Percentiles rank a stretch among this genome's conserved stretches.
phyloP scores from a whole-genome alignment of 2,113 vertebrate genomes.

The Larimichthys crocea region DNA sequence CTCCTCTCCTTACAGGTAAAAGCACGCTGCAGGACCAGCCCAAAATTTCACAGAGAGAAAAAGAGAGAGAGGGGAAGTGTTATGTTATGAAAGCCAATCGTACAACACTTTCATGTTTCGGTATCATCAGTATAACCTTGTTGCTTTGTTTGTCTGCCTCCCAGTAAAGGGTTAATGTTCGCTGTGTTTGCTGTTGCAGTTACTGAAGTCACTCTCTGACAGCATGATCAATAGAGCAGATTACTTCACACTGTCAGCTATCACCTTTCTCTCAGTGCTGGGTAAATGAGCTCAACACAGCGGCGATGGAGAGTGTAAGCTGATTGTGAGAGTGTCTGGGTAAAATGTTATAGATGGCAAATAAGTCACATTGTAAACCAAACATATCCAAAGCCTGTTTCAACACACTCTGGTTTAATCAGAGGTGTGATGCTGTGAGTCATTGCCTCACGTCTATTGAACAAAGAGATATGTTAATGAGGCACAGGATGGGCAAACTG shows the following conservation, averaged over 20 bases:
- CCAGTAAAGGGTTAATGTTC: conserved; percentile 75
- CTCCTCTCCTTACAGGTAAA: conserved; percentile 76
- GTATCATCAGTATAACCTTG: conserved; percentile 2
- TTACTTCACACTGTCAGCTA: conserved; percentile 86
- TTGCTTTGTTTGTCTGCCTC: conserved; percentile 11
- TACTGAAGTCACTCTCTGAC: conserved; percentile 78
- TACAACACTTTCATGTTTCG: not conserved
- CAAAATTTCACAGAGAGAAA: conserved; percentile 43
- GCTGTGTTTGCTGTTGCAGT: conserved; percentile 77
- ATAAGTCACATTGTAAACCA: conserved; percentile 22
- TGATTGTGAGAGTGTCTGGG: conserved; percentile 23
- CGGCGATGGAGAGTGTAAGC: conserved; percentile 35
- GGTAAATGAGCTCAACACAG: conserved; percentile 71
- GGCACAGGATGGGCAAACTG: conserved; percentile 50
- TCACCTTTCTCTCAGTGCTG: conserved; percentile 82
- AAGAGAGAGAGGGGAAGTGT: not conserved
- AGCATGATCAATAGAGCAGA: conserved; percentile 84
- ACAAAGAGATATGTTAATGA: conserved; percentile 69
- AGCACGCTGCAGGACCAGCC: conserved; percentile 43
- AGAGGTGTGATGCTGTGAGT: conserved; percentile 17
- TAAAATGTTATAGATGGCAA: conserved; percentile 17
- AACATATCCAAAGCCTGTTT: conserved; percentile 13
- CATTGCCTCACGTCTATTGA: conserved; percentile 45
- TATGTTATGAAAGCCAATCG: conserved; percentile 32
- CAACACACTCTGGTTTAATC: not conserved